Conservation (phyloP, 1,140 invertebrate species). For the Drosophila setifemur region DNA sequence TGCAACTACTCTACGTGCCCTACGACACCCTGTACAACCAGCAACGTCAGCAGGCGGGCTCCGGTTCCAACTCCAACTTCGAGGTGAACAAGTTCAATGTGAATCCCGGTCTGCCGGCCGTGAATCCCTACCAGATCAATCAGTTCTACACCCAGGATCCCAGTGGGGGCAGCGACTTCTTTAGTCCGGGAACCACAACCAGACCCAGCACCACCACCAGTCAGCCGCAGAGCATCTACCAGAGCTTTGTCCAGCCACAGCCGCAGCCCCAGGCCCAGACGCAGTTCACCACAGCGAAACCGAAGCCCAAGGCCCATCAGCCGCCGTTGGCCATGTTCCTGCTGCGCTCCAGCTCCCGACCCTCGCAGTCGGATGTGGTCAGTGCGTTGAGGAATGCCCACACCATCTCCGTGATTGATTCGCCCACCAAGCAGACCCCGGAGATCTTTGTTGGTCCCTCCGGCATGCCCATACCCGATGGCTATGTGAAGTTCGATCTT, state of each 20-base stretch:
- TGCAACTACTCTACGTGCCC: slow-evolving; percentile 91
- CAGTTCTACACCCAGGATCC: slow-evolving; percentile 80
- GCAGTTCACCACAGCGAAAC: slow-evolving; percentile 75
- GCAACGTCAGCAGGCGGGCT: slow-evolving; percentile 50
- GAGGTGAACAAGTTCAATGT: slow-evolving; percentile 82
- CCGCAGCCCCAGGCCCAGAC: slow-evolving; percentile 17
- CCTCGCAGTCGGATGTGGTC: slow-evolving; percentile 88
- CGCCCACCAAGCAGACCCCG: slow-evolving; percentile 86
- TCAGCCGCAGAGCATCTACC: slow-evolving; percentile 82
- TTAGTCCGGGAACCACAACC: slow-evolving; percentile 45
- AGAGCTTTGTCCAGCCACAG: slow-evolving; percentile 66
- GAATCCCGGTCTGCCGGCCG: slow-evolving; percentile 53
- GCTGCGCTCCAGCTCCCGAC: slow-evolving; percentile 83
- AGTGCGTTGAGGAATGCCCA: slow-evolving; percentile 87
- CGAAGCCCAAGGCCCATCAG: slow-evolving; percentile 88
- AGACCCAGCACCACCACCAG: slow-evolving; percentile 77
- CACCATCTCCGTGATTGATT: slow-evolving; percentile 89
- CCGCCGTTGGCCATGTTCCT: slow-evolving; percentile 91
- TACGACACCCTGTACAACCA: slow-evolving; percentile 88
- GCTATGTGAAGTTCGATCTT: slow-evolving; percentile 91
- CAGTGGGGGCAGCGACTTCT: slow-evolving; percentile 57
- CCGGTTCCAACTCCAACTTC: slow-evolving; percentile 41
- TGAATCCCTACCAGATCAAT: slow-evolving; percentile 77
- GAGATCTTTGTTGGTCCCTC: slow-evolving; percentile 91
- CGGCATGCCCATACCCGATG: slow-evolving; percentile 86